These are phyloP conservation scores for Dipodomys stephensi DNA, from an alignment of 2,113 vertebrate species.

Conservation along the genomic window DNA sequence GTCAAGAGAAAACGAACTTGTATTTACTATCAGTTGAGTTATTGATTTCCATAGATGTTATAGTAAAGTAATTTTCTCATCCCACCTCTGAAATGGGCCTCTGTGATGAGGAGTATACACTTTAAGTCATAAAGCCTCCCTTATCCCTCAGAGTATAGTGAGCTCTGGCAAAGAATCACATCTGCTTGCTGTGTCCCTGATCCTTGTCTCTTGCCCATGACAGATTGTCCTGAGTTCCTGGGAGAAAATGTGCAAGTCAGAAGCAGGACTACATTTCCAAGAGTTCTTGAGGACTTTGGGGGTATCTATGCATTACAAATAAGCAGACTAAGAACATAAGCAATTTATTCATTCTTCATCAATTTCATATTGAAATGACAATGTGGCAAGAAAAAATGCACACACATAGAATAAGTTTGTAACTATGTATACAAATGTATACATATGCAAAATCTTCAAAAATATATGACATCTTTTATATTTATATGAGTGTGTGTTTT, in stretches of 20 bases:
- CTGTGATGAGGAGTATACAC: not conserved
- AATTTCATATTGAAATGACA: not conserved
- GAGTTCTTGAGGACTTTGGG: rapidly evolving
- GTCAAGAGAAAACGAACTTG: not conserved
- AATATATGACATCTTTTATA: not conserved
- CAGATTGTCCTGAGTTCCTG: not conserved
- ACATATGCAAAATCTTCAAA: not conserved
- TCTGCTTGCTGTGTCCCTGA: not conserved
- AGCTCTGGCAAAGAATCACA: not conserved
- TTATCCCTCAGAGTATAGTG: not conserved
- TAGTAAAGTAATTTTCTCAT: not conserved
- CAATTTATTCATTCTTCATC: constrained; percentile 2
- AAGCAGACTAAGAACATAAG: not conserved
- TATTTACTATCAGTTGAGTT: not conserved
- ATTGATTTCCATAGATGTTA: constrained; percentile 11
- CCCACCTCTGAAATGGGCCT: not conserved
- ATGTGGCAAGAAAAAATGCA: not conserved
- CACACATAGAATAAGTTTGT: not conserved
- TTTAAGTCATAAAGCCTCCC: not conserved
- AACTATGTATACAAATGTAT: not conserved
- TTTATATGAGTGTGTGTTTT: not conserved
- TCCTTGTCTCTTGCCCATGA: not conserved
- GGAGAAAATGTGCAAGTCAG: not conserved
- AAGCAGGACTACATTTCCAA: not conserved
- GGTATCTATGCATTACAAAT: not conserved